Conservation (phyloP, 2,113 vertebrate species). For the Himantopus leucocephalus region DNA sequence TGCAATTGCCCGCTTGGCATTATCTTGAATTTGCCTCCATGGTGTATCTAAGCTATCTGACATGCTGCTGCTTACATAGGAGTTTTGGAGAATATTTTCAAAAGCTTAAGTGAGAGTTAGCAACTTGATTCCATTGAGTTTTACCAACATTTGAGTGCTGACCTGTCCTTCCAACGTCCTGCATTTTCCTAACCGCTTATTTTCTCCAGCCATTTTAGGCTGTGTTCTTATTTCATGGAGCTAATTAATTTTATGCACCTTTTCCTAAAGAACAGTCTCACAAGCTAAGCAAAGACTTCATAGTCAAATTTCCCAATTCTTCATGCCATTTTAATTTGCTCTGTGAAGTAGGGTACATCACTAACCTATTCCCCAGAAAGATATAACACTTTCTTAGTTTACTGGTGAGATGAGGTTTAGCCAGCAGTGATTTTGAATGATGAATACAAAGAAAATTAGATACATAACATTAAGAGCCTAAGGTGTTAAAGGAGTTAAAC, state of each 20-base stretch:
- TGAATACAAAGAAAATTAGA: background rate
- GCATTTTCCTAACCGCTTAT: background rate
- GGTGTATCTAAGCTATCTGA: background rate
- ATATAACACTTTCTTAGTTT: background rate
- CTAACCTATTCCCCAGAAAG: background rate
- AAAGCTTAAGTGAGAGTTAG: background rate
- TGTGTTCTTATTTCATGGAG: background rate
- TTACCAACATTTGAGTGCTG: background rate
- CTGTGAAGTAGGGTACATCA: accelerated
- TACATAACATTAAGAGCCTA: background rate
- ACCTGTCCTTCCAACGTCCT: background rate
- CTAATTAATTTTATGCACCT: accelerated
- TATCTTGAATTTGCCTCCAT: background rate
- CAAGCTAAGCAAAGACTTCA: accelerated
- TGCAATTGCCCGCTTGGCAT: background rate
- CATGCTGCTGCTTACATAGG: background rate
- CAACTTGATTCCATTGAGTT: background rate
- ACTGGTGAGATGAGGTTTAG: background rate
- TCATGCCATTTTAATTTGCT: background rate
- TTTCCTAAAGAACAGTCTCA: background rate
- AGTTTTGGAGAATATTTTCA: background rate
- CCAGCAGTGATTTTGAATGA: background rate
- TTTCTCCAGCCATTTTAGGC: background rate
- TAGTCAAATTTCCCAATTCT: background rate
- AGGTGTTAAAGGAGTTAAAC: background rate